phyloP scores from a whole-genome alignment of 35 echinoderm and acorn worm species.

The Apostichopus japonicus region DNA sequence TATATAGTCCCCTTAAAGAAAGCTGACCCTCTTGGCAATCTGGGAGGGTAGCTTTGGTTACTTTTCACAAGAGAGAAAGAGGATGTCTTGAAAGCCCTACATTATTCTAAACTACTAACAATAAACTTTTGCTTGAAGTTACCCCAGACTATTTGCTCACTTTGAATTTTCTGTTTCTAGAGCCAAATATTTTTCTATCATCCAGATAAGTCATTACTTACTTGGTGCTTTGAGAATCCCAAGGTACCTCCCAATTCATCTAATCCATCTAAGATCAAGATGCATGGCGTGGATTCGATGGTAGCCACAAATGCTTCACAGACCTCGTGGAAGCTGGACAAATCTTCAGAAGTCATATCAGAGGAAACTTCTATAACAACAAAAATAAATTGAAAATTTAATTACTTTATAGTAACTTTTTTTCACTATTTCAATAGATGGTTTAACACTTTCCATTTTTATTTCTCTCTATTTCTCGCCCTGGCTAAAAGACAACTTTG shows the following conservation, averaged over 20 bases:
- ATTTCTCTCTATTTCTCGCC: neutral
- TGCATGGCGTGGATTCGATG: conserved; percentile 74
- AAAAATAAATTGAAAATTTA: neutral
- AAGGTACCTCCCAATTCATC: conserved; percentile 81
- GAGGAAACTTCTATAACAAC: conserved; percentile 23
- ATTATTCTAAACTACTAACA: neutral
- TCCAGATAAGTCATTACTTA: neutral
- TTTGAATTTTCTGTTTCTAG: no score
- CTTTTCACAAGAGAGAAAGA: no score
- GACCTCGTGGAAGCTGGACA: conserved; percentile 86
- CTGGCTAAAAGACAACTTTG: no score
- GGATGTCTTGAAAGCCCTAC: neutral
- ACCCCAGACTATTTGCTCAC: no score
- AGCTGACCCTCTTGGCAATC: no score
- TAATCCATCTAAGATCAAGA: conserved; percentile 82
- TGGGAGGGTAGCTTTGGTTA: no score
- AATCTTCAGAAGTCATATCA: conserved; percentile 67
- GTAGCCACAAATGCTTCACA: conserved; percentile 90
- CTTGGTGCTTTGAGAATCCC: conserved; percentile 77
- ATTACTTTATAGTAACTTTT: neutral
- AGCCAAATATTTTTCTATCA: no score
- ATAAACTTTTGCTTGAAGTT: no score
- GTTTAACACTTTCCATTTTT: neutral
- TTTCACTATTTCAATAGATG: neutral
- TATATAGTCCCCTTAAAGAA: no score